These are phyloP conservation scores for Hyperoplus lanceolatus DNA, from an alignment of 2,797 vertebrate genomes.

Conservation along the genomic window DNA sequence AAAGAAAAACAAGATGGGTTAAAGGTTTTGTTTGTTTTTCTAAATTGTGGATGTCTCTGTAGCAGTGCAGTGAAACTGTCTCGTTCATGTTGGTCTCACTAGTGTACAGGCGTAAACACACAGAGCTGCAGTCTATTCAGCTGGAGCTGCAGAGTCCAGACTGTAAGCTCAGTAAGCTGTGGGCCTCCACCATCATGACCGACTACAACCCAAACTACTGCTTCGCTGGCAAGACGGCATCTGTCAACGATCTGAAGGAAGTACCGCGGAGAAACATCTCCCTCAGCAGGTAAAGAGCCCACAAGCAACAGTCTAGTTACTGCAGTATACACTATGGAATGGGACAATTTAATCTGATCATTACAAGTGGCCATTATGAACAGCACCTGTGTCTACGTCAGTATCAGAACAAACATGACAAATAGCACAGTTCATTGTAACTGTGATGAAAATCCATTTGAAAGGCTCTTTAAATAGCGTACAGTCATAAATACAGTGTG, in stretches of 20 bases:
- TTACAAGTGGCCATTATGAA: neutral
- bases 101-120: conserved; percentile 98
- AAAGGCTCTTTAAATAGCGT: neutral
- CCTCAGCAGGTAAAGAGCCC: conserved; percentile 89
- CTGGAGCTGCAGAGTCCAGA: conserved; percentile 98
- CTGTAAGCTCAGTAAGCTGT: conserved; percentile 97
- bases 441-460: conserved; percentile 12
- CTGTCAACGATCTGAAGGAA: conserved; percentile 98
- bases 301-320: neutral
- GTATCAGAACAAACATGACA: conserved; percentile 2
- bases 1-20: conserved; percentile 21
- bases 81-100: conserved; percentile 24
- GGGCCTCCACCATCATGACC: conserved; percentile 98
- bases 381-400: neutral
- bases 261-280: conserved; percentile 96
- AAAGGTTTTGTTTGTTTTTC: conserved; percentile 33
- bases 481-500: conserved; percentile 6
- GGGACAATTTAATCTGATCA: neutral
- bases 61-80: conserved; percentile 25
- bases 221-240: conserved; percentile 96
- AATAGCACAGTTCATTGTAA: neutral
- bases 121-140: conserved; percentile 98
- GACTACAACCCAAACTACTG: conserved; percentile 99
- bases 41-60: conserved; percentile 36
- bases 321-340: too few relatives aligned